These are phyloP conservation scores for Temnopleurus reevesii DNA, from an alignment of 53 echinoderm and acorn worm genomes.

Conservation along the genomic window DNA sequence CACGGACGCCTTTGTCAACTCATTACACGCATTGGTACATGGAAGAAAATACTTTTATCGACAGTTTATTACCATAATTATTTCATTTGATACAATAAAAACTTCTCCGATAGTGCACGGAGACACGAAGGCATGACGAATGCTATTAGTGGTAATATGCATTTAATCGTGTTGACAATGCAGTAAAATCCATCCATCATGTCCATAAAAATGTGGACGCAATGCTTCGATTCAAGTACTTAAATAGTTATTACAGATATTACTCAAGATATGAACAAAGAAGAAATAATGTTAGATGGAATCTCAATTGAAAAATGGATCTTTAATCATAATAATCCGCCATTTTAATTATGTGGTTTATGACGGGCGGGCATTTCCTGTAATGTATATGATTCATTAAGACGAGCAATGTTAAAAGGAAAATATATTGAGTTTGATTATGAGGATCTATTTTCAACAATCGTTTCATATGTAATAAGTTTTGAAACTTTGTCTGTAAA, in stretches of 20 bases:
- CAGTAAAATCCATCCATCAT: slow-evolving; percentile 20
- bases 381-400: too few relatives aligned
- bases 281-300: not conserved
- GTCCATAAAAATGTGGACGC: not conserved
- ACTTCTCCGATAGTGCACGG: not conserved
- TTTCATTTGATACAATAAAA: slow-evolving; percentile 20
- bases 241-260: slow-evolving; percentile 34
- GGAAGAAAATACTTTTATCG: slow-evolving; percentile 10
- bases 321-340: not conserved
- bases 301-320: not conserved
- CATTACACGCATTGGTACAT: not conserved
- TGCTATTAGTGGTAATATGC: slow-evolving; percentile 45
- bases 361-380: not conserved
- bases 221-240: not conserved
- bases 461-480: too few relatives aligned
- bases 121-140: slow-evolving; percentile 1
- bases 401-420: too few relatives aligned
- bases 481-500: too few relatives aligned
- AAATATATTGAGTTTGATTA: too few relatives aligned
- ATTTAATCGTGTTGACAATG: slow-evolving; percentile 50
- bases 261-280: not conserved
- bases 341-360: not conserved
- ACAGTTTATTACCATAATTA: slow-evolving; percentile 19
- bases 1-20: slow-evolving; percentile 14
- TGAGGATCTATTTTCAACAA: too few relatives aligned